These are phyloP conservation scores for Melopsittacus undulatus DNA, from an alignment of 2,797 vertebrate genomes.

Conservation along the genomic window DNA sequence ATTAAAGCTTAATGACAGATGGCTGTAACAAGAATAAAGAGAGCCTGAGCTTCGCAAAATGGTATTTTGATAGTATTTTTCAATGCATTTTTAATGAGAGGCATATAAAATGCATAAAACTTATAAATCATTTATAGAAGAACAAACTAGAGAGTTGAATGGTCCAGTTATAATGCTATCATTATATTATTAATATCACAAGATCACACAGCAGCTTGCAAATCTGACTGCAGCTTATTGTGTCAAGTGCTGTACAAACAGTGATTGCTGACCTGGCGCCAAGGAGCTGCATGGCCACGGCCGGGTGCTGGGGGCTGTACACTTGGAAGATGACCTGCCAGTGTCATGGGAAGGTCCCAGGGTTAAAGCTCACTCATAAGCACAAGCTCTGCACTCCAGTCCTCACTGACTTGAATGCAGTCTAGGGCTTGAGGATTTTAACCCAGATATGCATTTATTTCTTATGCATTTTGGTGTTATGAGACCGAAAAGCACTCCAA, in stretches of 20 bases:
- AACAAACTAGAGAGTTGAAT: slow-evolving; percentile 54
- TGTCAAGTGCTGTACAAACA: neutral
- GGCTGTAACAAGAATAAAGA: slow-evolving; percentile 56
- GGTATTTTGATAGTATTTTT: slow-evolving; percentile 65
- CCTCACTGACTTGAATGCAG: neutral
- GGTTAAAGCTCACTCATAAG: neutral
- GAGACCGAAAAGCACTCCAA: neutral
- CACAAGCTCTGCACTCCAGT: neutral
- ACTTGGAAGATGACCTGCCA: neutral
- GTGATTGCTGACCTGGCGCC: fast-evolving
- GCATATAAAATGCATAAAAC: slow-evolving; percentile 68
- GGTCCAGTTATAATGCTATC: slow-evolving; percentile 61
- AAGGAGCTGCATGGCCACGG: fast-evolving
- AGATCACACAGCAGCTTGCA: neutral
- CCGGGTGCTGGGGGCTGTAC: neutral
- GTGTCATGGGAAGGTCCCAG: neutral
- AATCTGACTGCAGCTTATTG: neutral
- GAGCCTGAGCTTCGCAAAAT: slow-evolving; percentile 35
- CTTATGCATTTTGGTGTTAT: neutral
- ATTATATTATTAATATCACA: slow-evolving; percentile 62
- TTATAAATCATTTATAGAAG: slow-evolving; percentile 67
- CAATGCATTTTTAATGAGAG: slow-evolving; percentile 69
- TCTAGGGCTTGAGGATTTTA: neutral
- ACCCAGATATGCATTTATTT: fast-evolving
- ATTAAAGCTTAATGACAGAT: slow-evolving; percentile 66